Base-by-base conservation (phyloP, 2,113 vertebrate species). In the Eulemur rufifrons region DNA sequence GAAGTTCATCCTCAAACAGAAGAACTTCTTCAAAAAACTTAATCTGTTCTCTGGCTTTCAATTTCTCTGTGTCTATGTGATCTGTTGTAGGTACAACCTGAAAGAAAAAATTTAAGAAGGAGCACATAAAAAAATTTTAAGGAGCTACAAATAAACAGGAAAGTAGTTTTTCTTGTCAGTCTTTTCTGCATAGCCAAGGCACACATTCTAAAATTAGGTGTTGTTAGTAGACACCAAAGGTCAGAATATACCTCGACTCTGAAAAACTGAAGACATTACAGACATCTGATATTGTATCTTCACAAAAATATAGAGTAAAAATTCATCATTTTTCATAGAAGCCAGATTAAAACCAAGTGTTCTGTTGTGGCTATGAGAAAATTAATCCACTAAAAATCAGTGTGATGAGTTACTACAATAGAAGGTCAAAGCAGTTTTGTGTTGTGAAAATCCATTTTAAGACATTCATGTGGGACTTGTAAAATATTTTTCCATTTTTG, bases 1-100 rank as follows among this genome's bases (percentile, higher is more conserved):
- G 99, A 83, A 99, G 99, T 96, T 99, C 99, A 2, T 99, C 99
- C 97, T 99, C 99, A 97, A 99, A 99, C 59, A 99, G 98, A 61
- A 99, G 98, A 69, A 99, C 99, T 86, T 99, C 99, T 95, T 99
- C 99, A 89, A 99, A 99, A 98, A 99, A 99, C 98, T 99, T 99
- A 87, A 99, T 99, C 98, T 99, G 99, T 68, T 99, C 99, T 39
- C 99, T 98, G 39, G 99, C 99, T 98, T 99, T 99, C 96, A 99
- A 97, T 97, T 99, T 99, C 97, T 99, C 99, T 98, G 99, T 98
- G 98, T 99, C 99, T 82, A 99, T 99, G 3, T 99, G 99, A 89
- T 99, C 99, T 39, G 98, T 97, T 27, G 99, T 99, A 90, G 99
- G 98, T 25, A 98, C 97, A 95, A 99, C 99, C 99, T 99, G 50